Conservation (phyloP, 2,888 invertebrate genomes). For the Argynnis bischoffii region DNA sequence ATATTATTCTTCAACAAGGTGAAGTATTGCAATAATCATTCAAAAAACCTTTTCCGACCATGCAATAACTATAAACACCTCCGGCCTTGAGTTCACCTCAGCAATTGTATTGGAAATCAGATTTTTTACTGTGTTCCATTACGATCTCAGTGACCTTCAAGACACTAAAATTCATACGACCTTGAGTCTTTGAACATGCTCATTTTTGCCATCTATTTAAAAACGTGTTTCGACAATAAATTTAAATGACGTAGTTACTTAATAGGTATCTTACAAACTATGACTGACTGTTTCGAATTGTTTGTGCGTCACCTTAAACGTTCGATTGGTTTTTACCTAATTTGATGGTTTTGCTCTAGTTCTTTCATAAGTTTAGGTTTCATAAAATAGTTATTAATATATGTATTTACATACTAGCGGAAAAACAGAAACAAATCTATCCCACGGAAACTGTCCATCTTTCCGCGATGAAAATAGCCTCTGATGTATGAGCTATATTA, state of each 20-base stretch:
- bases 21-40: slow-evolving; percentile 10
- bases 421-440: too few relatives aligned
- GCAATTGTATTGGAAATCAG: slow-evolving; percentile 17
- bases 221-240: slow-evolving; percentile 12
- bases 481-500: too few relatives aligned
- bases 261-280: too few relatives aligned
- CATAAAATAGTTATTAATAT: too few relatives aligned
- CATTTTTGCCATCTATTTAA: slow-evolving; percentile 10
- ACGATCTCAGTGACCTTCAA: slow-evolving; percentile 20
- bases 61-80: background rate
- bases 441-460: too few relatives aligned
- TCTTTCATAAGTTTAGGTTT: too few relatives aligned
- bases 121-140: slow-evolving; percentile 23
- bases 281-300: too few relatives aligned
- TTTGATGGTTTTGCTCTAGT: too few relatives aligned
- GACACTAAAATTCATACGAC: slow-evolving; percentile 14
- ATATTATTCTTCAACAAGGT: background rate
- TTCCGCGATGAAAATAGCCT: too few relatives aligned
- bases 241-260: background rate
- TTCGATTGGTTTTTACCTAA: too few relatives aligned
- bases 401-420: too few relatives aligned
- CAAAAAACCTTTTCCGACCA: background rate
- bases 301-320: too few relatives aligned
- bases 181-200: background rate
- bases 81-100: slow-evolving; percentile 22